Evolutionary conservation across 2,113 vertebrate genomes (phyloP), one percentile per base, ranked within the genome.

Genomic region (Corythaixoides concolor): DNA sequence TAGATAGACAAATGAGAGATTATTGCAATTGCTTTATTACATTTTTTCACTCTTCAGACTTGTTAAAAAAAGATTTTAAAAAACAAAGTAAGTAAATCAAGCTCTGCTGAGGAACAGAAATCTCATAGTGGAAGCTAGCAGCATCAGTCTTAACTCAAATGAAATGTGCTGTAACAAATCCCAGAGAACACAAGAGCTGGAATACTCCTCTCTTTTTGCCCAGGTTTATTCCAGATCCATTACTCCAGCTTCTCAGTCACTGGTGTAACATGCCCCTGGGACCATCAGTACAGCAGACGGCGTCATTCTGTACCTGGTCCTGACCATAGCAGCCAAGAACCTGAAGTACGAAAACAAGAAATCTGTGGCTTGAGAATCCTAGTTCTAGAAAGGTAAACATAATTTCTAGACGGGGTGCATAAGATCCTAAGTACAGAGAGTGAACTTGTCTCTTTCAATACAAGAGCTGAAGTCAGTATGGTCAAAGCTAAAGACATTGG

Each of bases 221-320:
- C 24, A 1, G 13, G 8, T 72, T 89, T 66, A 32, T 52, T 86
- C 27, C 26, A 59, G 32, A 60, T 28, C 39, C 17, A 39, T 17
- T 21, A 39, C 9, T 85, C 22, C 35, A 66, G 7, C 39, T 82
- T 11, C 58, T 68, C 32, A 55, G 21, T 33, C 73, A 43, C n/a
- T 20, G 28, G 9, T 24, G 12, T 22, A 41, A 8, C 1, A 0
- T 30, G 13, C 2, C 21, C 19, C 12, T 35, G 32, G 15, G 41
- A 49, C 16, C 16, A 27, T 12, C 18, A 53, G 16, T 41, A 59
- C 13, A 79, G 41, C 18, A 75, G 22, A 13, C 11, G 10, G 27
- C 12, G 85, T 41, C 5, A 19, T 80, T 89, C 64, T 35, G 18
- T 60, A 47, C 12, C 41, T 55, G 35, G 12, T 67, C 32, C 41